Evolutionary conservation across 2,113 vertebrate genomes (phyloP).

Genomic region (Formicarius rufipectus): DNA sequence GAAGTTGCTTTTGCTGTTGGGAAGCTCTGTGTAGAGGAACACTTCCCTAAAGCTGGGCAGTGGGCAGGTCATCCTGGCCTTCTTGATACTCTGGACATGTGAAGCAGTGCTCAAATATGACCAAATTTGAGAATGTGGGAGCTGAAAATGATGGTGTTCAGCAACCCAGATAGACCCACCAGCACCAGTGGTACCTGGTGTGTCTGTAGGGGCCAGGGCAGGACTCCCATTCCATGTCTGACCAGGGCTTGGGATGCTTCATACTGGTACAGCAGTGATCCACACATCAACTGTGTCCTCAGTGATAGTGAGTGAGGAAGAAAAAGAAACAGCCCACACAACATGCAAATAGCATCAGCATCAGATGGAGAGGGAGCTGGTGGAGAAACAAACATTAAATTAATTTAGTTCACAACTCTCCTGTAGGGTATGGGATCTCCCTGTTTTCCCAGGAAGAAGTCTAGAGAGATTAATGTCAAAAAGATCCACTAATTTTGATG

Average conservation of each 20-base stretch:
- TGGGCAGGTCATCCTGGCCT: not conserved
- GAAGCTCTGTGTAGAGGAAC: accelerated
- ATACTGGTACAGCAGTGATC: accelerated
- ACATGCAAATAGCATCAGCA: conserved; percentile 40
- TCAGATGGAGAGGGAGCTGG: conserved; percentile 36
- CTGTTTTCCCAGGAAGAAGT: conserved; percentile 62
- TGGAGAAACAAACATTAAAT: conserved; percentile 67
- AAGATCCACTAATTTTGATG: conserved; percentile 71
- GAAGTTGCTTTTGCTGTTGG: not conserved
- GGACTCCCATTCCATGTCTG: not conserved
- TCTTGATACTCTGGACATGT: not conserved
- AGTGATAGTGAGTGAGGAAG: not conserved
- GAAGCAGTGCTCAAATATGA: not conserved
- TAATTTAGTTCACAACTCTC: conserved; percentile 71
- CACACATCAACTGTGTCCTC: accelerated
- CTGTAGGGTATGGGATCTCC: conserved; percentile 69
- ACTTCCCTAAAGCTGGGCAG: not conserved
- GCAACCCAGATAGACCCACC: not conserved
- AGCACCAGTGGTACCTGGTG: not conserved
- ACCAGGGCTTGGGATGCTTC: not conserved
- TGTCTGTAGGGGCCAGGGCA: not conserved
- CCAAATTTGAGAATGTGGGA: not conserved
- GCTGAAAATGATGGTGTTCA: not conserved
- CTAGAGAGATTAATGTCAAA: conserved; percentile 71
- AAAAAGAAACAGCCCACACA: not conserved